Percentiles rank a stretch among this genome's conserved stretches.
phyloP scores from a whole-genome alignment of 2,113 vertebrate species.

The Actenoides hombroni region DNA sequence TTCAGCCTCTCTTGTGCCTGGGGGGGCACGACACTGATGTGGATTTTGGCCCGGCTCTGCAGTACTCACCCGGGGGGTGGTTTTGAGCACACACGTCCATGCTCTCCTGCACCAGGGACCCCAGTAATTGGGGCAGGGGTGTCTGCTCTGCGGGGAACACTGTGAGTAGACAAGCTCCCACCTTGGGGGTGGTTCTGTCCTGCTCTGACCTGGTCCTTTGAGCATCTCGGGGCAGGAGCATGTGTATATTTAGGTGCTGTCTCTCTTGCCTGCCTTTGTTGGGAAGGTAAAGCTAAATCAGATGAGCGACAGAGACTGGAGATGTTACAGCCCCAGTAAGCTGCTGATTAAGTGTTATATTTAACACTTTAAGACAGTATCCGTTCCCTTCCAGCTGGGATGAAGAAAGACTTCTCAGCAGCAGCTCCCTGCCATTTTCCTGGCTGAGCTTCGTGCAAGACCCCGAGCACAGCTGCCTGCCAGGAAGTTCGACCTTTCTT shows the following conservation, averaged over 20 bases:
- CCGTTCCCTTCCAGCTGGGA: not conserved
- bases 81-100: not conserved
- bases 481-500: not conserved
- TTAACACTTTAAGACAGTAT: conserved; percentile 8
- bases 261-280: not conserved
- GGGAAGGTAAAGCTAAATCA: not conserved
- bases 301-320: not conserved
- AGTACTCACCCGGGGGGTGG: too few species aligned
- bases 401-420: not conserved
- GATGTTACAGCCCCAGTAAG: not conserved
- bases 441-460: not conserved
- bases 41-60: not conserved
- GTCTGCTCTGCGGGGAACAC: rapidly evolving
- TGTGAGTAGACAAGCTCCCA: rapidly evolving
- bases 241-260: not conserved
- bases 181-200: rapidly evolving
- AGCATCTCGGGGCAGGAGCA: not conserved
- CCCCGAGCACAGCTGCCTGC: not conserved
- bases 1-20: not conserved
- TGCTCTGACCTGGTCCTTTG: not conserved
- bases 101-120: not conserved
- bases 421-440: not conserved
- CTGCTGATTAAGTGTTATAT: conserved; percentile 41
- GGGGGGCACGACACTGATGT: rapidly evolving
- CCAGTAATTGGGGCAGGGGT: not conserved